Conservation (phyloP, 2,113 vertebrate species). For the Balaenoptera acutorostrata region DNA sequence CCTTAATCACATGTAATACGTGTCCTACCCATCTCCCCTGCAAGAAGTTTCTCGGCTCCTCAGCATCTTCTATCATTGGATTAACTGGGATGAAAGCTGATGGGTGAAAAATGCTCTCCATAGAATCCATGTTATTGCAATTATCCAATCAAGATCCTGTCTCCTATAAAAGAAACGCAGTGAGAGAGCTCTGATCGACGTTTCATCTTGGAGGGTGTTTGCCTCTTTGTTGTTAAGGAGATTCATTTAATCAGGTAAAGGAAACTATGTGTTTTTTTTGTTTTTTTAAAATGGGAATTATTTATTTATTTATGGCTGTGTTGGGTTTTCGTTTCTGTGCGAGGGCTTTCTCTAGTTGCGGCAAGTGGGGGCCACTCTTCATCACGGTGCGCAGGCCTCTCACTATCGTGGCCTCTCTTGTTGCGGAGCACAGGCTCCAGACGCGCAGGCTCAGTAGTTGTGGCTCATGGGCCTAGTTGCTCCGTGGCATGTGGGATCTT, state of each 20-base stretch:
- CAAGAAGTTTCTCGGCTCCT: neutral
- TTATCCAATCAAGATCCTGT: neutral
- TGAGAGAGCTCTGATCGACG: no score
- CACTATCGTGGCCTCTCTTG: no score
- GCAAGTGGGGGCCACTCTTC: no score
- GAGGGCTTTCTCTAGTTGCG: no score
- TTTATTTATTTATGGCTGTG: no score
- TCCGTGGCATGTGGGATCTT: no score
- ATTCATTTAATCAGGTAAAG: neutral
- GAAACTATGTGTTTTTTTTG: neutral
- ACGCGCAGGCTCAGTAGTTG: no score
- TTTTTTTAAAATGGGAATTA: no score
- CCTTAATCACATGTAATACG: neutral
- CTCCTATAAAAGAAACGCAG: neutral
- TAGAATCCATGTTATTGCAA: neutral
- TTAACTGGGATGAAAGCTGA: neutral
- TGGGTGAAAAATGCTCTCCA: neutral
- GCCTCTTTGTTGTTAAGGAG: neutral
- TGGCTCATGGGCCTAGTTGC: no score
- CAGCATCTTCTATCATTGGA: neutral
- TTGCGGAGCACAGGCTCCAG: no score
- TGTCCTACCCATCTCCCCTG: neutral
- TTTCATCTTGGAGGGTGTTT: neutral
- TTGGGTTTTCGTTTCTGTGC: no score
- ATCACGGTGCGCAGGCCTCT: no score